Conservation (phyloP, 1,140 invertebrate genomes). For the Trichomalopsis sarcophagae region DNA sequence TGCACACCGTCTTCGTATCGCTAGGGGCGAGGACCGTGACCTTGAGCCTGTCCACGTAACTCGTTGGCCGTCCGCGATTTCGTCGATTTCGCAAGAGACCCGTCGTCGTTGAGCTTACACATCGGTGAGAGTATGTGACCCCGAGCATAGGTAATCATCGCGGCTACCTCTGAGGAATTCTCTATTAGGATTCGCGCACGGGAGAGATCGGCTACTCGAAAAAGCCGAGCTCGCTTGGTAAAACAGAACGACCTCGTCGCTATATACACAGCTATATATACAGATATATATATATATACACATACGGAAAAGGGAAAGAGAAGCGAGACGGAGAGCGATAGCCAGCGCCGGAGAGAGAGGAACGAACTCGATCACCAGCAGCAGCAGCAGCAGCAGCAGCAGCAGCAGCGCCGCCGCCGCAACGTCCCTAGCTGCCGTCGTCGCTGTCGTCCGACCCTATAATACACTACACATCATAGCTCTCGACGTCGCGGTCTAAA, state of each 20-base stretch:
- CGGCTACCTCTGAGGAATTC: no score
- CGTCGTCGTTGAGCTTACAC: background rate
- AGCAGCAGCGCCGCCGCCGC: background rate
- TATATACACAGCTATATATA: background rate
- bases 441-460: constrained; percentile 4
- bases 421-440: constrained; percentile 30
- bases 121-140: no score
- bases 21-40: constrained; percentile 1
- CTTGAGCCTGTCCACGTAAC: background rate
- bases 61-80: background rate
- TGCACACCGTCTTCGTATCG: background rate
- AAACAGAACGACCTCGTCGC: background rate
- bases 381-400: background rate
- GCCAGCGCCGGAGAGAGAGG: constrained; percentile 46
- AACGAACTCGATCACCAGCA: constrained; percentile 38
- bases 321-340: background rate
- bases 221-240: constrained; percentile 23
- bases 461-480: background rate
- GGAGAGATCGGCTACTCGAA: no score
- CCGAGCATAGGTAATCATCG: no score
- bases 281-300: background rate
- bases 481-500: background rate
- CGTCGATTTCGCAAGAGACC: background rate
- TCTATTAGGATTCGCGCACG: no score
- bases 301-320: constrained; percentile 27